Evolutionary conservation across 1,140 invertebrate genomes (phyloP).

Genomic region (Saxidomus purpurata): DNA sequence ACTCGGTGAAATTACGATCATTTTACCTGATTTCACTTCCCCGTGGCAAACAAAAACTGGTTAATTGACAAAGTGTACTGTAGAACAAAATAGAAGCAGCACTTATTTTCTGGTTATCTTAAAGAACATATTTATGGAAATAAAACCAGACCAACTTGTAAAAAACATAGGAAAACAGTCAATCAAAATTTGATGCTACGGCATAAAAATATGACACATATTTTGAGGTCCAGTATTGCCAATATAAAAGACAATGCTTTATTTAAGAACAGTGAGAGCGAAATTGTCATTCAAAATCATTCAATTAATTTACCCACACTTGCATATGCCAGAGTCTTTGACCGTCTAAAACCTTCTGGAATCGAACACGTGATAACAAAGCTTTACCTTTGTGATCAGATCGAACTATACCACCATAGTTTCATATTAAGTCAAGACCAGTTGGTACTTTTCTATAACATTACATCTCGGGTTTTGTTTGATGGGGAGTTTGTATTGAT

Average conservation of each 20-base stretch:
- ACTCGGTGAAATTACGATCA: background rate
- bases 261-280: background rate
- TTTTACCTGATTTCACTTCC: background rate
- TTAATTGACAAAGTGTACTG: background rate
- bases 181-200: background rate
- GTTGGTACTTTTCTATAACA: background rate
- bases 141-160: background rate
- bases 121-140: background rate
- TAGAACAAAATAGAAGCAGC: background rate
- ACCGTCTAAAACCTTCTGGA: background rate
- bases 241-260: background rate
- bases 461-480: background rate
- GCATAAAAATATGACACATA: background rate
- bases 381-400: background rate
- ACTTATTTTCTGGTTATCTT: background rate
- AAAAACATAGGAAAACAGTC: background rate
- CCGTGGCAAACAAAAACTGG: background rate
- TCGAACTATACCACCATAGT: background rate
- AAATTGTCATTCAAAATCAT: background rate
- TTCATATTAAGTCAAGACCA: background rate
- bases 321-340: background rate
- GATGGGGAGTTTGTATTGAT: background rate
- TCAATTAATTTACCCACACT: background rate
- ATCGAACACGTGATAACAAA: background rate
- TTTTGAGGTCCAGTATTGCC: background rate